A percentile compares a stretch with the other conserved stretches of the same genome.
Evolutionary conservation across 2,888 invertebrate genomes (phyloP).

Genomic region (Torymus texanus): DNA sequence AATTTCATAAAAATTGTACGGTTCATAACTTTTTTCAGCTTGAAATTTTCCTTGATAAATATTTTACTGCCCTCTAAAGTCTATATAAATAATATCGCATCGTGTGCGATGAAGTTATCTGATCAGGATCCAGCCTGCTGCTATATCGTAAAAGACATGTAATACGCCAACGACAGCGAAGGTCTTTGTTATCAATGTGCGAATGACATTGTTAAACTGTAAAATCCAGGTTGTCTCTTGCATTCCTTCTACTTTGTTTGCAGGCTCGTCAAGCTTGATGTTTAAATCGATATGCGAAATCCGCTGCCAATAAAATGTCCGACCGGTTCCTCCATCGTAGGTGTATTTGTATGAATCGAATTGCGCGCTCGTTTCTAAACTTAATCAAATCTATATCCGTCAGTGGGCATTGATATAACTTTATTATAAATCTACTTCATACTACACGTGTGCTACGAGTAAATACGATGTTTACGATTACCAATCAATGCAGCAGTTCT

Average conservation of each 20-base stretch:
- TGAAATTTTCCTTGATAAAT: slow-evolving; percentile 31
- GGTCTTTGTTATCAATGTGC: too few species aligned
- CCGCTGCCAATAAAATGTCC: slow-evolving; percentile 31
- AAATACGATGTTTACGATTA: too few species aligned
- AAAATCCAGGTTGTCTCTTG: slow-evolving; percentile 17
- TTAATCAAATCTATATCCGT: slow-evolving; percentile 13
- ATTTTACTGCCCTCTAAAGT: slow-evolving; percentile 17
- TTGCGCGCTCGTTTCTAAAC: background rate
- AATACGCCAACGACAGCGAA: too few species aligned
- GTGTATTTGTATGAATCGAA: background rate
- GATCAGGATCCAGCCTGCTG: background rate
- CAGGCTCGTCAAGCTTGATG: background rate
- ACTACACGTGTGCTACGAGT: too few species aligned
- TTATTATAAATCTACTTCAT: too few species aligned
- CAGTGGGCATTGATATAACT: too few species aligned
- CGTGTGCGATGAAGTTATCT: background rate
- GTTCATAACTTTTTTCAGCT: slow-evolving; percentile 6
- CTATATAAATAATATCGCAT: background rate
- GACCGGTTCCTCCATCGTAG: background rate
- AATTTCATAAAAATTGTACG: background rate
- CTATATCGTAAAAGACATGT: background rate
- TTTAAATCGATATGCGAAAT: slow-evolving; percentile 30
- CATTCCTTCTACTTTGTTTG: background rate
- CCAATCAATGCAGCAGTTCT: too few species aligned
- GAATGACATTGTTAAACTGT: background rate